Evolutionary conservation across 2,888 invertebrate species (phyloP), one percentile per base, ranked within the genome.

Genomic region (Platycheirus albimanus): DNA sequence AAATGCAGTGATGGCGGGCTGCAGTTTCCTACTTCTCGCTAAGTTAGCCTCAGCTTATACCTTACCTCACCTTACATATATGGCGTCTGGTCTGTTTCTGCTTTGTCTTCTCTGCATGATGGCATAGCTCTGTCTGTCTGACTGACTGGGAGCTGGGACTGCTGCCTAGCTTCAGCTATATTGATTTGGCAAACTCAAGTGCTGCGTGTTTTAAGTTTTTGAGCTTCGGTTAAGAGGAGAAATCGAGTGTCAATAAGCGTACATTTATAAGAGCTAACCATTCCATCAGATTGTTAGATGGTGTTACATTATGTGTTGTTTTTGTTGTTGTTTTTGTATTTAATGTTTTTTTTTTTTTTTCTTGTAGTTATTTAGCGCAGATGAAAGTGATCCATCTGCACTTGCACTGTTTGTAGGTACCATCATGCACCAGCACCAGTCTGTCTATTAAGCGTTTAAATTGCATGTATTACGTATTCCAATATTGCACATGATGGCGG

Each of bases 361-460:
- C 28, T 56, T 36, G 63, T 47, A 66, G 72, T 77, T 83, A 78
- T 78, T 83, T 78, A 69, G 78, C 78, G 67, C 83, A 83, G 83
- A 83, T 83, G 83, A 83, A 83, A 83, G 83, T 83, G 83, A 83
- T 83, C 78, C 47, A 83, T 83, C 83, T 77, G 83, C 72, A 74
- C 72, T 78, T 83, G 83, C 78, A 83, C 72, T 78, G 78, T 58
- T 72, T 64, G 83, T 83, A 77, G n/a, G n/a, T n/a, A n/a, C n/a
- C n/a, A n/a, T 77, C 81, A 72, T 81, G 77, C 81, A 83, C 83
- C 83, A 83, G 72, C n/a, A n/a, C n/a, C n/a, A n/a, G n/a, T n/a
- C n/a, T n/a, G n/a, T 83, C 83, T 83, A 69, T 71, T 83, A 78
- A 83, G 83, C 78, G 83, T 78, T 83, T 83, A 78, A 83, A 83